phyloP scores from a whole-genome alignment of 2,888 invertebrate genomes.

The Conistra vaccinii region DNA sequence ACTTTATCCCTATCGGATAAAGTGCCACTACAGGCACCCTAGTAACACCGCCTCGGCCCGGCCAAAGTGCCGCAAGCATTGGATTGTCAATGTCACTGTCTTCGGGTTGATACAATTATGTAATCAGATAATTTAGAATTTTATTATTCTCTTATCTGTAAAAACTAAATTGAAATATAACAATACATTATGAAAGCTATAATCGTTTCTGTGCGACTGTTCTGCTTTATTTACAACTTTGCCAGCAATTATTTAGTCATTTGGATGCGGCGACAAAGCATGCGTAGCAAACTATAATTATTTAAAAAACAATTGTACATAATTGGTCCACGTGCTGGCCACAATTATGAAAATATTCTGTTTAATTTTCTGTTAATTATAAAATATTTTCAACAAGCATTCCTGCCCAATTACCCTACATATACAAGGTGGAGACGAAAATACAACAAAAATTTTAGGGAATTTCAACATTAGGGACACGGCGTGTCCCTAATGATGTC shows the following conservation, averaged over 20 bases:
- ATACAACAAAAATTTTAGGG: too few relatives aligned
- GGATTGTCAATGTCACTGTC: too few relatives aligned
- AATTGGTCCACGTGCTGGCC: conserved; percentile 2
- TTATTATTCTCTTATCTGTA: conserved; percentile 3
- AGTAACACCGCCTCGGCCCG: too few relatives aligned
- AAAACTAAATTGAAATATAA: conserved; percentile 37
- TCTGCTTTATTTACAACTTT: conserved; percentile 14
- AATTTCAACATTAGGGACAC: too few relatives aligned
- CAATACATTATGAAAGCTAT: conserved; percentile 10
- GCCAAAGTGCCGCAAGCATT: too few relatives aligned
- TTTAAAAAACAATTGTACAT: neutral
- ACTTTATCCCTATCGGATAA: too few relatives aligned
- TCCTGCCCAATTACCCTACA: conserved; percentile 4
- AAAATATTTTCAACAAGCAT: neutral
- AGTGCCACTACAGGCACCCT: too few relatives aligned
- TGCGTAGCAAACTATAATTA: conserved; percentile 29
- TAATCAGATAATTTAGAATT: neutral
- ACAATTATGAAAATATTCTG: conserved; percentile 24
- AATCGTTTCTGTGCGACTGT: conserved; percentile 4
- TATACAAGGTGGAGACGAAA: too few relatives aligned
- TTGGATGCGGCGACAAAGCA: conserved; percentile 31
- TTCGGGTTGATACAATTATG: neutral
- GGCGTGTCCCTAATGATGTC: too few relatives aligned
- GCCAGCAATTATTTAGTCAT: conserved; percentile 50
- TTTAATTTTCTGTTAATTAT: neutral